phyloP scores from a whole-genome alignment of 2,113 vertebrate genomes.

The Cyprinodon tularosa region DNA sequence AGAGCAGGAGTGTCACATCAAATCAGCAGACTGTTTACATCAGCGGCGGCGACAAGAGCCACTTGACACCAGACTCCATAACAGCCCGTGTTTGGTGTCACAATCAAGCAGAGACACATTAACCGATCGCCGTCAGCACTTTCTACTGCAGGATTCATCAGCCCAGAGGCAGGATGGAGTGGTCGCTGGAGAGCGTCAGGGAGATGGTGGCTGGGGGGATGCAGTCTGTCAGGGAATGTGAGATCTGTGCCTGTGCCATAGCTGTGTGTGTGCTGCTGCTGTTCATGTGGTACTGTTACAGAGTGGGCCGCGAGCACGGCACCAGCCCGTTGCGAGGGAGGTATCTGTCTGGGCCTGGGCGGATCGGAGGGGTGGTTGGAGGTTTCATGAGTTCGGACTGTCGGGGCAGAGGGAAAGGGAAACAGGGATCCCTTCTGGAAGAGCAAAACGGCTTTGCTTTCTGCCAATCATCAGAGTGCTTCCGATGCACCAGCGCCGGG shows the following conservation, averaged over 20 bases:
- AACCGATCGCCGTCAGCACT: slow-evolving; percentile 51
- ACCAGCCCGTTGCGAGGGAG: slow-evolving; percentile 75
- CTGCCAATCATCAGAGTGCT: slow-evolving; percentile 90
- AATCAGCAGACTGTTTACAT: slow-evolving; percentile 64
- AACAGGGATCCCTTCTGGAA: slow-evolving; percentile 70
- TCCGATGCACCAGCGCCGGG: slow-evolving; percentile 84
- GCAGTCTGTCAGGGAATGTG: slow-evolving; percentile 92
- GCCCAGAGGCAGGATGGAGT: slow-evolving; percentile 77
- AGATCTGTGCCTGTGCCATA: slow-evolving; percentile 83
- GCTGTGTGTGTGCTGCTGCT: slow-evolving; percentile 88
- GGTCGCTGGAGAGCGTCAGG: slow-evolving; percentile 89
- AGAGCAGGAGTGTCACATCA: slow-evolving; percentile 52
- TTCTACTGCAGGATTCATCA: slow-evolving; percentile 36
- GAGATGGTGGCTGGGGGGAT: slow-evolving; percentile 89
- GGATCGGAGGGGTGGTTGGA: slow-evolving; percentile 66
- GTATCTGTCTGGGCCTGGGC: slow-evolving; percentile 70
- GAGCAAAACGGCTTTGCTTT: slow-evolving; percentile 90
- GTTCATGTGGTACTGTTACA: slow-evolving; percentile 97
- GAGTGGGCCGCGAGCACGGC: slow-evolving; percentile 93
- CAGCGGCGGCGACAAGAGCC: slow-evolving; percentile 41
- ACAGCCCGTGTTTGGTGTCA: slow-evolving; percentile 37
- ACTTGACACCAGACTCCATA: slow-evolving; percentile 40
- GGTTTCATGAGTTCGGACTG: slow-evolving; percentile 71
- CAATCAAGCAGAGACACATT: slow-evolving; percentile 56
- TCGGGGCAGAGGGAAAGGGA: slow-evolving; percentile 67